These are phyloP conservation scores for Onthophagus taurus DNA, from an alignment of 1,140 invertebrate species.

Conservation along the genomic window DNA sequence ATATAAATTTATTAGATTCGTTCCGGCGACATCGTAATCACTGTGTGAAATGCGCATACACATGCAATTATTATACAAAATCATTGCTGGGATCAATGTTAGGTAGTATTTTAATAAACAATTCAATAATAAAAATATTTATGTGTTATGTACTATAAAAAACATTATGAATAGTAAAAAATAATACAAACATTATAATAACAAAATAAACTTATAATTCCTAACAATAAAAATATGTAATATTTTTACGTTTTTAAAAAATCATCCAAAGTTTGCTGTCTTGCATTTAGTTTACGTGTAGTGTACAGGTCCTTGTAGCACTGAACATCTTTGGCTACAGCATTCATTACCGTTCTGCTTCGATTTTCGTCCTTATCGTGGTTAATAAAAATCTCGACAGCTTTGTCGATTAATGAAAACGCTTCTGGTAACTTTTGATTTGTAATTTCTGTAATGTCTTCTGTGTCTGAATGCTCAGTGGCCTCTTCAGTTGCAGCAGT, in stretches of 20 bases:
- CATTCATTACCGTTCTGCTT: neutral
- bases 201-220: neutral
- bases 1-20: neutral
- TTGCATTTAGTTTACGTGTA: neutral
- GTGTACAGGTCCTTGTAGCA: neutral
- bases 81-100: too few species aligned
- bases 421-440: too few species aligned
- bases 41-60: neutral
- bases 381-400: too few species aligned
- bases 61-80: too few species aligned
- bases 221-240: neutral
- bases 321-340: neutral
- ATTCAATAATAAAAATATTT: slow-evolving; percentile 1
- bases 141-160: neutral
- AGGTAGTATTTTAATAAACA: too few species aligned
- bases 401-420: too few species aligned
- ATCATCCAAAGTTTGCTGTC: neutral
- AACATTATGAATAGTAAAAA: neutral
- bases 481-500: too few species aligned
- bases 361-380: too few species aligned
- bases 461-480: too few species aligned
- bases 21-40: neutral
- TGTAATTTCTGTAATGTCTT: too few species aligned
- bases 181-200: neutral
- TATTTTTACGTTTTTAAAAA: neutral